phyloP scores from a whole-genome alignment of 2,888 invertebrate species.

The Tinea pellionella region DNA sequence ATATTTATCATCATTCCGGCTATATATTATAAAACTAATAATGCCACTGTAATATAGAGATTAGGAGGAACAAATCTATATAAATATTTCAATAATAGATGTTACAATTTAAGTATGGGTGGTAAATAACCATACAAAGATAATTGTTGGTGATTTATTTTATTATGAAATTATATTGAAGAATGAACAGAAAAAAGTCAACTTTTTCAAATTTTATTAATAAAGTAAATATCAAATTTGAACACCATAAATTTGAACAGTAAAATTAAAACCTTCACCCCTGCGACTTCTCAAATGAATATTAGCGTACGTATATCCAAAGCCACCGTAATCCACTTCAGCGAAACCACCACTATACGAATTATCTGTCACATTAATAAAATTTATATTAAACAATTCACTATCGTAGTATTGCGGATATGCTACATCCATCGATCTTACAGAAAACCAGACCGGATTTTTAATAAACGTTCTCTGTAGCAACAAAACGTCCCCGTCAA shows the following conservation, averaged over 20 bases:
- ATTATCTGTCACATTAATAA: constrained; percentile 25
- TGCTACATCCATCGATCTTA: constrained; percentile 25
- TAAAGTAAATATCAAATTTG: constrained; percentile 11
- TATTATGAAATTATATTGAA: too few relatives aligned
- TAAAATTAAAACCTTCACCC: constrained; percentile 32
- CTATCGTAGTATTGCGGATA: constrained; percentile 30
- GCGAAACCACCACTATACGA: constrained; percentile 22
- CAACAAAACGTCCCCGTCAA: constrained; percentile 21
- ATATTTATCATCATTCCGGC: too few relatives aligned
- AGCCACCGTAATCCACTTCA: constrained; percentile 30
- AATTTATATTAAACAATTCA: constrained; percentile 24
- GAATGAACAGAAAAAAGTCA: too few relatives aligned
- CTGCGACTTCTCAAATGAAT: constrained; percentile 29
- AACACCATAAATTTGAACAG: constrained; percentile 29
- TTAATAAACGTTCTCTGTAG: constrained; percentile 26
- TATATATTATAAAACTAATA: too few relatives aligned
- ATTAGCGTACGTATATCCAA: constrained; percentile 27
- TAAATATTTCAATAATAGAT: too few relatives aligned
- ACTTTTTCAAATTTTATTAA: too few relatives aligned
- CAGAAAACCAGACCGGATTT: constrained; percentile 22
- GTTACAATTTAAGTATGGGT: too few relatives aligned
- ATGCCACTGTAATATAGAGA: too few relatives aligned
- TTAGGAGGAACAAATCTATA: too few relatives aligned
- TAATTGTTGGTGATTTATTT: too few relatives aligned
- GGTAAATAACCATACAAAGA: too few relatives aligned